Evolutionary conservation across 2,888 invertebrate genomes (phyloP).

Genomic region (Xanthostigma xanthostigma): DNA sequence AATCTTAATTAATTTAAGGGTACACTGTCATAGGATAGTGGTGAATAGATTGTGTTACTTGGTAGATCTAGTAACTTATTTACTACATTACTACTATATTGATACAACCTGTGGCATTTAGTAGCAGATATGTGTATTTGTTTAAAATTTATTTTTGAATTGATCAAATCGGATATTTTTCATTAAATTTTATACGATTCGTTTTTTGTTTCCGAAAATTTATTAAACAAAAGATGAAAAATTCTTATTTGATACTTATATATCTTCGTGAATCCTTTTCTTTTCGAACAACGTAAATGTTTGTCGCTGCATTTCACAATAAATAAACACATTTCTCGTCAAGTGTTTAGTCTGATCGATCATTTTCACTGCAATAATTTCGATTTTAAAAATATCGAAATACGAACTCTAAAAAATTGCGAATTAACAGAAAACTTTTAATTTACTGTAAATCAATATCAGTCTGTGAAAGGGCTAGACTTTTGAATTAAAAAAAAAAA

Average conservation of each 20-base stretch:
- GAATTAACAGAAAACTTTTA: constrained; percentile 48
- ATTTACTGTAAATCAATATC: constrained; percentile 50
- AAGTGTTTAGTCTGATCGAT: constrained; percentile 36
- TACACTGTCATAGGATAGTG: too few relatives aligned
- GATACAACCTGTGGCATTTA: not conserved
- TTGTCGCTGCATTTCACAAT: constrained; percentile 32
- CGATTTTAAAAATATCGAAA: constrained; percentile 69
- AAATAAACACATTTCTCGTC: constrained; percentile 31
- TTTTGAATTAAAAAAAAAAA: too few relatives aligned
- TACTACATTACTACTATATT: too few relatives aligned
- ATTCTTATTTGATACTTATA: constrained; percentile 17
- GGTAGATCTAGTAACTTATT: too few relatives aligned
- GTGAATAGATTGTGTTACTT: too few relatives aligned
- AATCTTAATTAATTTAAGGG: too few relatives aligned
- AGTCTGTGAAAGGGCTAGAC: too few relatives aligned
- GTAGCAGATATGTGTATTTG: too few relatives aligned
- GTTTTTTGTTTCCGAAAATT: constrained; percentile 21
- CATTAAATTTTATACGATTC: too few relatives aligned
- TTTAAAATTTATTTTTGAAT: not conserved
- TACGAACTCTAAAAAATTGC: constrained; percentile 66
- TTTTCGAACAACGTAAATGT: constrained; percentile 31
- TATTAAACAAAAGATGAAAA: constrained; percentile 25
- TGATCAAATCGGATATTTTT: too few relatives aligned
- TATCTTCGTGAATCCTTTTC: constrained; percentile 16
- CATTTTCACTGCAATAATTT: constrained; percentile 71